Evolutionary conservation across 1,140 invertebrate genomes (phyloP).

Genomic region (Chlorops oryzae): DNA sequence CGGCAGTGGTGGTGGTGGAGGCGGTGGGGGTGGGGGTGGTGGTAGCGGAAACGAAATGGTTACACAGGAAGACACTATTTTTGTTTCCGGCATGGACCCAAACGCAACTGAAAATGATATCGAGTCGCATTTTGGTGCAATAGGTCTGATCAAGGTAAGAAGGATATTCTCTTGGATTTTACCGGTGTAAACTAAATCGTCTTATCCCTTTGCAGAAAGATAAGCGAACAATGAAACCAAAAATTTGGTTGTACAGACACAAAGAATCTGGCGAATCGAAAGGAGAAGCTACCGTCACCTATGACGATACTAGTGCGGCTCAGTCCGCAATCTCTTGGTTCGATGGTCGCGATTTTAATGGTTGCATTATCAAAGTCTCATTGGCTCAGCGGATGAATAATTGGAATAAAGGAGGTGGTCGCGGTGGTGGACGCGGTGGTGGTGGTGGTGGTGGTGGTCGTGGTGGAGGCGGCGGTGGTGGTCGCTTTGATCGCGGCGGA

Average conservation of each 20-base stretch:
- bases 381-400: conserved; percentile 84
- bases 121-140: conserved; percentile 87
- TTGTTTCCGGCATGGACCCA: conserved; percentile 87
- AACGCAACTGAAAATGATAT: conserved; percentile 81
- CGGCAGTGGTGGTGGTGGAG: conserved; percentile 44
- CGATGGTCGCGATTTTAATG: conserved; percentile 90
- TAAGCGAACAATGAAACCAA: conserved; percentile 86
- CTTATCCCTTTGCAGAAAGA: conserved; percentile 80
- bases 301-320: conserved; percentile 91
- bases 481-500: conserved; percentile 49
- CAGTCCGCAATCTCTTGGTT: conserved; percentile 95
- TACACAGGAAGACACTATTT: conserved; percentile 88
- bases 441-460: conserved; percentile 55
- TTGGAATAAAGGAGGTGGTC: conserved; percentile 62
- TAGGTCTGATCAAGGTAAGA: conserved; percentile 93
- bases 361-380: conserved; percentile 81
- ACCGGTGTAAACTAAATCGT: too few relatives aligned
- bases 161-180: too few relatives aligned
- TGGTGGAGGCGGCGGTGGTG: conserved; percentile 51
- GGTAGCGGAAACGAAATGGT: conserved; percentile 67
- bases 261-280: conserved; percentile 88
- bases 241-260: conserved; percentile 98
- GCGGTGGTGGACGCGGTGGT: conserved; percentile 62
- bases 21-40: conserved; percentile 50
- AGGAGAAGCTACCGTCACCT: conserved; percentile 96